These are phyloP conservation scores for Corvus moneduloides DNA, from an alignment of 2,113 vertebrate species.

Conservation along the genomic window DNA sequence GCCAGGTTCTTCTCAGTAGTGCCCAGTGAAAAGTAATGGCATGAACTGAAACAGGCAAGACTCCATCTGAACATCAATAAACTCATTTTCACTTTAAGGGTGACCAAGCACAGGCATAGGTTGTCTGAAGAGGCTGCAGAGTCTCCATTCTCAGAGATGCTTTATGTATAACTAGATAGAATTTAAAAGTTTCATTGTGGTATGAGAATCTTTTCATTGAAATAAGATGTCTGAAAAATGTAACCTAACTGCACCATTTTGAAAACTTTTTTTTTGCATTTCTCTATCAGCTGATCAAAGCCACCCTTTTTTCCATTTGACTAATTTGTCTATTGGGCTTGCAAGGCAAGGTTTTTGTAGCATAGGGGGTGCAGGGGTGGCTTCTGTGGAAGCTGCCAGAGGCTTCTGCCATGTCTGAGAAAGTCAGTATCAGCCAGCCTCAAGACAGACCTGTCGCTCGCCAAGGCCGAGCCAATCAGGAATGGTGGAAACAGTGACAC, in stretches of 20 bases:
- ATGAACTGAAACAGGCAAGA: background rate
- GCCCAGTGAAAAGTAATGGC: background rate
- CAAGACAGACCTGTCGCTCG: fast-evolving
- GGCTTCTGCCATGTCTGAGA: background rate
- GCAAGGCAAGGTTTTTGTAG: background rate
- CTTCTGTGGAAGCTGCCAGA: background rate
- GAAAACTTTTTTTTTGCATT: background rate
- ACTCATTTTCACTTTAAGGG: background rate
- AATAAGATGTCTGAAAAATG: background rate
- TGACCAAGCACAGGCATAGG: background rate
- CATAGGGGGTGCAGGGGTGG: background rate
- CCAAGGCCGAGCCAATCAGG: fast-evolving
- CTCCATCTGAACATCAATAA: background rate
- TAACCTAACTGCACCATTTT: background rate
- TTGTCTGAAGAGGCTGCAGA: background rate
- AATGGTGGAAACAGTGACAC: background rate
- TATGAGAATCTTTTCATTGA: background rate
- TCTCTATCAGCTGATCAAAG: background rate
- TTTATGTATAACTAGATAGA: background rate
- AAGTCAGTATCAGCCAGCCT: background rate
- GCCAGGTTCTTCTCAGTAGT: background rate
- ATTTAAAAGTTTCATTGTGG: background rate
- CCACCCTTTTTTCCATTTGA: background rate
- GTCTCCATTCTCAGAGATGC: background rate
- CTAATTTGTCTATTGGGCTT: background rate